A percentile compares a stretch with the other conserved stretches of the same genome.
These are phyloP conservation scores for Acrocyrtus sp. DNA, from an alignment of 2,888 invertebrate species.

Conservation along the genomic window DNA sequence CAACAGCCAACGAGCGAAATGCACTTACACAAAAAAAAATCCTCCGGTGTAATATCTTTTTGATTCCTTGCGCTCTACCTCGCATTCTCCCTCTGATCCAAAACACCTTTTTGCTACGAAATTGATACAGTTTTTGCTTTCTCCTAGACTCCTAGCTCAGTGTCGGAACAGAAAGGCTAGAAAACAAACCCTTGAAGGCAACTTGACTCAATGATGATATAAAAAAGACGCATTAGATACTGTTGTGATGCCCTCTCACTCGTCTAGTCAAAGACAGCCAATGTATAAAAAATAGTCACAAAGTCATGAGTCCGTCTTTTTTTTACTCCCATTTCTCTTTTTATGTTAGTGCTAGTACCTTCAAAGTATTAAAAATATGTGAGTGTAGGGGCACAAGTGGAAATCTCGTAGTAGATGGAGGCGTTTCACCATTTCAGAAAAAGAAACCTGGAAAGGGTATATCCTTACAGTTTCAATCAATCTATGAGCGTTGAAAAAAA, in stretches of 20 bases:
- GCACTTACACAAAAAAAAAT: not conserved
- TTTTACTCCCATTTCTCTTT: not conserved
- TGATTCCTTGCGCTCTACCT: not conserved
- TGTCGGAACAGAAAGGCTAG: no score
- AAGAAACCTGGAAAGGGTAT: slow-evolving; percentile 35
- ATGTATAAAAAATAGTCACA: slow-evolving; percentile 1
- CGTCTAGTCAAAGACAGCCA: not conserved
- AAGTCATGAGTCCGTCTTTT: slow-evolving; percentile 5
- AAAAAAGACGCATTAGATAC: not conserved
- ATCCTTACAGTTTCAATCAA: slow-evolving; percentile 55
- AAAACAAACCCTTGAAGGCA: not conserved
- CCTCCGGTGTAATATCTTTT: not conserved
- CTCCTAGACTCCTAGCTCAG: no score
- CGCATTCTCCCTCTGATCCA: no score
- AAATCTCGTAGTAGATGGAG: no score
- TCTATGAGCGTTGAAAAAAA: slow-evolving; percentile 50
- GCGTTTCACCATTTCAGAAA: no score
- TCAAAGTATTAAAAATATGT: no score
- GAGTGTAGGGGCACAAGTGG: no score
- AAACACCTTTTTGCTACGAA: not conserved
- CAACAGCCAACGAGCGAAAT: not conserved
- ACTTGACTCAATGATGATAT: no score
- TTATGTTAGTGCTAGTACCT: no score
- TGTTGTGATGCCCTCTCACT: no score
- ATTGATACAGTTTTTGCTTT: slow-evolving; percentile 7